Evolutionary conservation across 1,140 invertebrate genomes (phyloP).

Genomic region (Philopotamus ludificatus): DNA sequence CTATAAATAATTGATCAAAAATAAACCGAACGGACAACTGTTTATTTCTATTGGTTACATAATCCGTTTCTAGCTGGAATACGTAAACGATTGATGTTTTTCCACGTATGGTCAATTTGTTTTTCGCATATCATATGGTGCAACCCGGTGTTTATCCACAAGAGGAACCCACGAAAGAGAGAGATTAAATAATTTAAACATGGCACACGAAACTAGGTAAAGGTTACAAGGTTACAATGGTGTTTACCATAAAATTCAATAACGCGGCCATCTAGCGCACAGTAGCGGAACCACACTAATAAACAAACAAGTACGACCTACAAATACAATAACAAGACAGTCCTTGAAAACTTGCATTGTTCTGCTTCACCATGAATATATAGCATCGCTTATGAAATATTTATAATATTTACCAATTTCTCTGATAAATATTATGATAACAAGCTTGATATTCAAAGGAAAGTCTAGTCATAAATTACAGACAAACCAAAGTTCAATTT

Average conservation of each 20-base stretch:
- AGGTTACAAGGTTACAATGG: constrained; percentile 3
- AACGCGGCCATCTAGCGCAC: background rate
- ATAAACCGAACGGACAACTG: background rate
- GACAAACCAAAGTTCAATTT: too few relatives aligned
- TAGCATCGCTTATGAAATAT: background rate
- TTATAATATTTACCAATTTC: background rate
- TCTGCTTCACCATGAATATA: background rate
- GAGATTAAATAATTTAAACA: background rate
- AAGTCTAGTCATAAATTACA: too few relatives aligned
- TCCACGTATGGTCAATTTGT: too few relatives aligned
- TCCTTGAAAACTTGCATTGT: background rate
- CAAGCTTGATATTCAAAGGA: background rate
- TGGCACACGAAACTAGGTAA: constrained; percentile 15
- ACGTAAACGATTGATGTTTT: too few relatives aligned
- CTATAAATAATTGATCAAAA: background rate
- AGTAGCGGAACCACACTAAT: background rate
- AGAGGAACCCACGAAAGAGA: background rate
- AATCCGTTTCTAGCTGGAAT: too few relatives aligned
- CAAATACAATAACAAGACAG: background rate
- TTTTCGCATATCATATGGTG: too few relatives aligned
- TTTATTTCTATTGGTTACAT: background rate
- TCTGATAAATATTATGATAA: background rate
- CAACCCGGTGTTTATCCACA: too few relatives aligned
- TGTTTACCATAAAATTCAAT: background rate
- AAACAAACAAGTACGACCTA: background rate